phyloP scores from a whole-genome alignment of 2,888 invertebrate species.

The Cinara cedri region DNA sequence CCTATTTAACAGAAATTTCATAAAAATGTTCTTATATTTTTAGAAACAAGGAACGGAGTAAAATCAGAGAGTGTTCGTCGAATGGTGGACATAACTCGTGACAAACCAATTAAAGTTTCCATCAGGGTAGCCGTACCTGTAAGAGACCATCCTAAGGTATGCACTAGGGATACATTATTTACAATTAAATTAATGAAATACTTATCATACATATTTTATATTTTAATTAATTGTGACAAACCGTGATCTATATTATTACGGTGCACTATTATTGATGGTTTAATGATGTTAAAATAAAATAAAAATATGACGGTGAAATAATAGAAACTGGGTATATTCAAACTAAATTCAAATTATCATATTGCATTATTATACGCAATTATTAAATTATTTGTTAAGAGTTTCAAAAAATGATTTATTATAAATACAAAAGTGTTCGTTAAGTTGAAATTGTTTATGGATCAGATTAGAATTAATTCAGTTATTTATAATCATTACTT shows the following conservation, averaged over 20 bases:
- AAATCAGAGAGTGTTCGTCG: conserved; percentile 48
- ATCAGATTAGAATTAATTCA: too few relatives aligned
- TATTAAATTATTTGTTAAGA: background rate
- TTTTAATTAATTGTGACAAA: conserved; percentile 35
- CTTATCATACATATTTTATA: conserved; percentile 22
- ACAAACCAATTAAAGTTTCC: conserved; percentile 85
- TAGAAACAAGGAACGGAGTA: conserved; percentile 38
- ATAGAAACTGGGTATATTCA: background rate
- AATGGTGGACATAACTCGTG: conserved; percentile 84
- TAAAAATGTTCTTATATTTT: conserved; percentile 14
- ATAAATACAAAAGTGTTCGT: too few relatives aligned
- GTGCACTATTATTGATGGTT: conserved; percentile 6
- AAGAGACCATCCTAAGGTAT: conserved; percentile 79
- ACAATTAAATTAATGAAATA: conserved; percentile 44
- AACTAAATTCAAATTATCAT: too few relatives aligned
- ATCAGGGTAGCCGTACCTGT: conserved; percentile 86
- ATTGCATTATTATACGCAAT: background rate
- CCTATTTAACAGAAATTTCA: background rate
- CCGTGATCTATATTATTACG: background rate
- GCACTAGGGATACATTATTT: conserved; percentile 51
- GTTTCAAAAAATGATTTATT: too few relatives aligned
- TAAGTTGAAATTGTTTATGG: too few relatives aligned
- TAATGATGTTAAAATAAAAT: background rate
- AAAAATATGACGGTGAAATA: background rate
- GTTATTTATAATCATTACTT: too few relatives aligned